Evolutionary conservation across 2,113 vertebrate species (phyloP).

Genomic region (Picathartes gymnocephalus): DNA sequence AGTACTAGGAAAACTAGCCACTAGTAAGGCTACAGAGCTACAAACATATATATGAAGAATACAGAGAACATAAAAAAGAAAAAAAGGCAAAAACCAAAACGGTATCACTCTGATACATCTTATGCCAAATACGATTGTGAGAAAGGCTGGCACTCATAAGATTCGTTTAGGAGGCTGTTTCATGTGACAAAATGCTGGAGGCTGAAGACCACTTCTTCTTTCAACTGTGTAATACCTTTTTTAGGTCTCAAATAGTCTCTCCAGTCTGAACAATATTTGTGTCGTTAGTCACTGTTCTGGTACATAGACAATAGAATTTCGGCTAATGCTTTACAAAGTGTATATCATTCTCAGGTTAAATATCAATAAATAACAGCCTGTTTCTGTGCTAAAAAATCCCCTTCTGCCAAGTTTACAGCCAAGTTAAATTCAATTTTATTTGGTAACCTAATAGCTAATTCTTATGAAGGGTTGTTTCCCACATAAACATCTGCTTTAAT

Average conservation of each 20-base stretch:
- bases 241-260: neutral
- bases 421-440: slow-evolving; percentile 53
- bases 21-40: neutral
- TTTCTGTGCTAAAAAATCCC: neutral
- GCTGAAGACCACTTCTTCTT: neutral
- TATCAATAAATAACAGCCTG: slow-evolving; percentile 25
- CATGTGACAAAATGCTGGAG: neutral
- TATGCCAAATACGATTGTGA: neutral
- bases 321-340: neutral
- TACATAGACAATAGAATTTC: neutral
- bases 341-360: neutral
- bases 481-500: slow-evolving; percentile 51
- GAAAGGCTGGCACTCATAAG: neutral
- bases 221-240: neutral
- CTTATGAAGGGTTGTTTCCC: slow-evolving; percentile 9
- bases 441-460: slow-evolving; percentile 41
- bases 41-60: neutral
- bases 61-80: neutral
- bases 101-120: neutral
- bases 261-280: neutral
- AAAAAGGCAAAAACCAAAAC: neutral
- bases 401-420: slow-evolving; percentile 2
- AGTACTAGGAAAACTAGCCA: neutral
- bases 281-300: neutral
- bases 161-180: neutral